Evolutionary conservation across 2,888 invertebrate species (phyloP).

Genomic region (Urechis unicinctus): DNA sequence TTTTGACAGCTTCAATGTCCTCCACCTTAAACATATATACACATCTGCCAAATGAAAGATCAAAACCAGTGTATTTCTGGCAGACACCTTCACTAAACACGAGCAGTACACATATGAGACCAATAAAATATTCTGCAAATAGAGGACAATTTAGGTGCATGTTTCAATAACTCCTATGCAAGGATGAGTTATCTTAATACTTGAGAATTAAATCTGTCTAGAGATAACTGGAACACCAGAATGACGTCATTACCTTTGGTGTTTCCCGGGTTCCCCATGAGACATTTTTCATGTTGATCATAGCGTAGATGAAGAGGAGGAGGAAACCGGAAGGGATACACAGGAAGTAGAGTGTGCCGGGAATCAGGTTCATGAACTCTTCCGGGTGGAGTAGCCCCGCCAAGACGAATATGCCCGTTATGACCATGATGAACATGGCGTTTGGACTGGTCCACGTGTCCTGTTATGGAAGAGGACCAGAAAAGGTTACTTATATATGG

Average conservation of each 20-base stretch:
- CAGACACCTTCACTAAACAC: too few relatives aligned
- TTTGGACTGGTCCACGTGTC: constrained; percentile 37
- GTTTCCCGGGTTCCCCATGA: constrained; percentile 48
- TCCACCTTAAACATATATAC: constrained; percentile 13
- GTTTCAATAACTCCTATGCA: too few relatives aligned
- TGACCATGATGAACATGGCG: constrained; percentile 34
- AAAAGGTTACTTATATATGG: too few relatives aligned
- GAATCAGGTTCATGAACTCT: constrained; percentile 37
- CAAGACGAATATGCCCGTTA: constrained; percentile 32
- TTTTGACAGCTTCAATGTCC: constrained; percentile 25
- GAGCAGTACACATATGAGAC: too few relatives aligned
- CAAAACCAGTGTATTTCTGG: not conserved
- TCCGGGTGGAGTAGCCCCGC: constrained; percentile 37
- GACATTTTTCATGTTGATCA: constrained; percentile 42
- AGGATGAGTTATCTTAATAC: too few relatives aligned
- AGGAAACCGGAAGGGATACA: constrained; percentile 46
- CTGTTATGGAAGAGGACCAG: constrained; percentile 2
- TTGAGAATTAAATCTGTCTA: too few relatives aligned
- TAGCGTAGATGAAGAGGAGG: constrained; percentile 42
- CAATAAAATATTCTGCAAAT: constrained; percentile 18
- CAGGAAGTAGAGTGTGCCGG: constrained; percentile 38
- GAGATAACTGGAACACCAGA: too few relatives aligned
- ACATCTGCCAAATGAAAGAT: too few relatives aligned
- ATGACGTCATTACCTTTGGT: constrained; percentile 24
- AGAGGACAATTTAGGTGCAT: constrained; percentile 9